These are phyloP conservation scores for Monochamus alternatus DNA, from an alignment of 2,888 invertebrate species.

Conservation along the genomic window DNA sequence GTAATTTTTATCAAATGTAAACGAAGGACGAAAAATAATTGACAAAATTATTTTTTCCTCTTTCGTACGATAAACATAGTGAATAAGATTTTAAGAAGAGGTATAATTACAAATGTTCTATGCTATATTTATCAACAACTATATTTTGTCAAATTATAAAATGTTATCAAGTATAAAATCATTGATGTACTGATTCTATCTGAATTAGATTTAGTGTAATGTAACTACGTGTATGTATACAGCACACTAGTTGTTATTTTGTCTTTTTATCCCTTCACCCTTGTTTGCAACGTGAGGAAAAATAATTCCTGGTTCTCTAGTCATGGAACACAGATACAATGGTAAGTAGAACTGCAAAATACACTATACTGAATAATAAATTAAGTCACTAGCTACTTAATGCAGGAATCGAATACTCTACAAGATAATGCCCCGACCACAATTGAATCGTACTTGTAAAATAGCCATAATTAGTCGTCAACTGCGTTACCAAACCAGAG, in stretches of 20 bases:
- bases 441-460: too few relatives aligned
- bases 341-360: too few relatives aligned
- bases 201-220: slow-evolving; percentile 67
- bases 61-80: slow-evolving; percentile 41
- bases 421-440: too few relatives aligned
- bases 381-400: too few relatives aligned
- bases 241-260: slow-evolving; percentile 68
- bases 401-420: too few relatives aligned
- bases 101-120: slow-evolving; percentile 67
- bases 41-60: slow-evolving; percentile 40
- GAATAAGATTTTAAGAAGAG: slow-evolving; percentile 55
- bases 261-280: slow-evolving; percentile 48
- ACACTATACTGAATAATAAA: too few relatives aligned
- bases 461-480: too few relatives aligned
- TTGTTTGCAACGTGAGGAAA: neutral
- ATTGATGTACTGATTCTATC: slow-evolving; percentile 69
- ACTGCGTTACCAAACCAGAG: too few relatives aligned
- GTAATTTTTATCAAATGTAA: slow-evolving; percentile 37
- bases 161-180: slow-evolving; percentile 63
- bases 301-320: neutral
- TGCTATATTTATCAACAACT: slow-evolving; percentile 62
- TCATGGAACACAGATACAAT: too few relatives aligned
- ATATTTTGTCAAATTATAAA: slow-evolving; percentile 69
- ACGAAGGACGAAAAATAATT: slow-evolving; percentile 29
- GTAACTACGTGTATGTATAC: slow-evolving; percentile 68